Evolutionary conservation across 1,140 invertebrate genomes (phyloP).

Genomic region (Cydia fagiglandana): DNA sequence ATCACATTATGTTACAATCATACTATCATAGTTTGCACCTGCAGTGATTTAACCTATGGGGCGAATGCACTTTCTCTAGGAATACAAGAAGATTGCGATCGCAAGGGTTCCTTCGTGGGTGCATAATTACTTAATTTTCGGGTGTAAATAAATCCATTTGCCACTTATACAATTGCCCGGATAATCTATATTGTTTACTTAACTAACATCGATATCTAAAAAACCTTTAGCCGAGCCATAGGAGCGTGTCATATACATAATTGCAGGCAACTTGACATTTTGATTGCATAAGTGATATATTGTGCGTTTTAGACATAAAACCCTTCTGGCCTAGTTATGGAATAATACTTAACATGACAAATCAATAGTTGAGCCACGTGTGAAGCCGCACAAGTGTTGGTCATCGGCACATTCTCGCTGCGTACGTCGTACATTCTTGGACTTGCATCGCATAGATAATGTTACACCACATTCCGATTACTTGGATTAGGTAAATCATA

Average conservation of each 20-base stretch:
- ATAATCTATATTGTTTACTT: no score
- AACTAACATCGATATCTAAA: no score
- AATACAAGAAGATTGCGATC: no score
- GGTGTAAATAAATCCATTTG: no score
- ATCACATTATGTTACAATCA: no score
- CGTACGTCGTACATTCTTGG: constrained; percentile 12
- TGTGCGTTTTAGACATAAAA: neutral
- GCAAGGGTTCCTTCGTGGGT: no score
- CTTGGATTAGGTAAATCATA: neutral
- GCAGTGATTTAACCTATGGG: no score
- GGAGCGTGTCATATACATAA: neutral
- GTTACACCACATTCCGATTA: neutral
- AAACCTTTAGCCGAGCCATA: no score
- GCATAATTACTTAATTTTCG: no score
- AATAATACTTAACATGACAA: constrained; percentile 28
- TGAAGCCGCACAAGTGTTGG: constrained; percentile 18
- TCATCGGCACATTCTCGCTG: constrained; percentile 19
- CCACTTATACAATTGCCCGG: no score
- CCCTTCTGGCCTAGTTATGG: constrained; percentile 14
- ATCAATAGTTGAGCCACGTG: constrained; percentile 21
- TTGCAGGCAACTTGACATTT: constrained; percentile 9
- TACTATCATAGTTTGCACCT: no score
- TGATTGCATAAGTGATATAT: constrained; percentile 5
- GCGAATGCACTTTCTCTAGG: no score
- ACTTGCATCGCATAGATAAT: constrained; percentile 10